Evolutionary conservation across 2,888 invertebrate species (phyloP).

Genomic region (Andrena dorsata): DNA sequence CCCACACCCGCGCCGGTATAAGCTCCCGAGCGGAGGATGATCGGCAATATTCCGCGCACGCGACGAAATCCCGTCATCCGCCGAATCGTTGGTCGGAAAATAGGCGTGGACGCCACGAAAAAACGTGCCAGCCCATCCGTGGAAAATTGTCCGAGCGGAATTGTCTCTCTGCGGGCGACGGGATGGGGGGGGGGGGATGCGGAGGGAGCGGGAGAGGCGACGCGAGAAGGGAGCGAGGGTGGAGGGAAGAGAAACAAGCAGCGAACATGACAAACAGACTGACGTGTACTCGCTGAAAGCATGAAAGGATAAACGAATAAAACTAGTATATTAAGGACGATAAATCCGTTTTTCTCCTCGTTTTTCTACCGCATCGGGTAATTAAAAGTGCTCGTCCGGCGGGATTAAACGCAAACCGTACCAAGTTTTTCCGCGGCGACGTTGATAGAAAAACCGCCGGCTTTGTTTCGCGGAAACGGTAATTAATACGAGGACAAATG

Average conservation of each 20-base stretch:
- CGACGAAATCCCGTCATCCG: conserved; percentile 53
- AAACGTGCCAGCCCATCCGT: conserved; percentile 71
- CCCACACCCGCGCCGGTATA: not conserved
- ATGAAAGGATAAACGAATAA: conserved; percentile 68
- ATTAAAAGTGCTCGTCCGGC: conserved; percentile 57
- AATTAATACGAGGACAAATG: conserved; percentile 57
- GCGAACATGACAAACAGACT: conserved; percentile 61
- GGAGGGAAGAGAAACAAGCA: conserved; percentile 46
- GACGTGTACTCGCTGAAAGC: conserved; percentile 67
- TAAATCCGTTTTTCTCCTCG: conserved; percentile 64
- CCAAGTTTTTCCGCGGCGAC: conserved; percentile 53
- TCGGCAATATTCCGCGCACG: conserved; percentile 37
- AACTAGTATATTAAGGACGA: conserved; percentile 71
- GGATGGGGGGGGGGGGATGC: not conserved
- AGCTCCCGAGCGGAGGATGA: not conserved
- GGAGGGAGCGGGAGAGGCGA: conserved; percentile 15
- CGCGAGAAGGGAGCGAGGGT: conserved; percentile 13
- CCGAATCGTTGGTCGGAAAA: conserved; percentile 72
- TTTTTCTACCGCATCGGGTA: conserved; percentile 47
- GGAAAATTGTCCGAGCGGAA: conserved; percentile 70
- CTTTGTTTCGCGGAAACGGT: conserved; percentile 61
- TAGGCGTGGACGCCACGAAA: conserved; percentile 72
- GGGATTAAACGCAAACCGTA: conserved; percentile 61
- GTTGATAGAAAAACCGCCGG: conserved; percentile 55
- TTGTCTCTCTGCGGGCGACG: conserved; percentile 48